Base-by-base conservation (phyloP, 2,888 invertebrate genomes). In the Erannis defoliaria region DNA sequence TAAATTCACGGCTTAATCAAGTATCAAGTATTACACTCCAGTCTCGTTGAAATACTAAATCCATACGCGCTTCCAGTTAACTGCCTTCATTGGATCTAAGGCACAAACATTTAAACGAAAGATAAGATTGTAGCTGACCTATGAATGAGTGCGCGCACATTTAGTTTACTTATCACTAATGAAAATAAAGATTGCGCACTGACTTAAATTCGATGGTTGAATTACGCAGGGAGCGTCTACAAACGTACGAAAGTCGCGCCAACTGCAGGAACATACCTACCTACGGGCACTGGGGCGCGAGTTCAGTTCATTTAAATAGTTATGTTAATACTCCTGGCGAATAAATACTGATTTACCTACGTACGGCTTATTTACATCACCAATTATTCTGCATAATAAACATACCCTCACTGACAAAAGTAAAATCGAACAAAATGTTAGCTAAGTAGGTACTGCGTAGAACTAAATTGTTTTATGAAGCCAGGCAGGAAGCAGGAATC, bases 61-160 rank as follows among this genome's bases (percentile, higher is more conserved):
- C 81, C 85, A 85, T 81, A 81, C 80, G 79, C 72, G 88, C 85
- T 84, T 74, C 73, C 79, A 83, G 84, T 87, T 82, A 87, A 93
- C 92, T 92, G 91, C 89, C 88, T 91, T 83, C 79, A 84, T 80
- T 84, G 80, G 80, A 83, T 84, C 86, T 77, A 84, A 85, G 86
- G 86, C 91, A 87, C 89, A 89, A 89, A 89, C 88, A 92, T 93
- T 87, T 92, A 92, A 91, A 89, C 84, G 66, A 71, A 80, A 74
- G 93, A 92, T 93, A 90, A 92, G 90, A 91, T 86, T 84, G 84
- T 76, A 69, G 78, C 37, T 89, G 89, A 90, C 88, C 90, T 85
- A 85, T 90, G 89, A 68, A 67, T 65, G 58, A 63, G 49, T 57
- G 88, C 87, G 88, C 46, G 31, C 19, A 45, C 46, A 46, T 46